Evolutionary conservation across 2,888 invertebrate genomes (phyloP).

Genomic region (Andrena fulva): DNA sequence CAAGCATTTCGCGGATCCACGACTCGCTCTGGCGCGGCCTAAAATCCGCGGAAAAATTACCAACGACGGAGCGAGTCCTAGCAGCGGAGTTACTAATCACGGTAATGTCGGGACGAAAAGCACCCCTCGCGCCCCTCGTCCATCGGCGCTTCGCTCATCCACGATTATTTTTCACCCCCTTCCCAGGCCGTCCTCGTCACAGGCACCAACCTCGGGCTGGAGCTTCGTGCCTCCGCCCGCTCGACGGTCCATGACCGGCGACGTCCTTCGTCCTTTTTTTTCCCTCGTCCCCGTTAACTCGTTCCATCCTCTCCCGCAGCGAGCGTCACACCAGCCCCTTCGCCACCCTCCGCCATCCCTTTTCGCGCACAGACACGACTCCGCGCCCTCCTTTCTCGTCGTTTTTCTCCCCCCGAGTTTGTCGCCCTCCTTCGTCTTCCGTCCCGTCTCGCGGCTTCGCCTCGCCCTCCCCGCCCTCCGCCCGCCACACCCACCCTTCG

Average conservation of each 20-base stretch:
- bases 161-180: slow-evolving; percentile 78
- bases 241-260: slow-evolving; percentile 44
- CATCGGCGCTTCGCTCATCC: slow-evolving; percentile 74
- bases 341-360: slow-evolving; percentile 31
- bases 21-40: slow-evolving; percentile 10
- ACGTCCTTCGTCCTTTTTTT: slow-evolving; percentile 61
- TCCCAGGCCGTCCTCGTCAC: slow-evolving; percentile 39
- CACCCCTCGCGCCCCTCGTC: slow-evolving; percentile 53
- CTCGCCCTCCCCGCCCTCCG: not conserved
- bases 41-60: slow-evolving; percentile 44
- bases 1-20: slow-evolving; percentile 14
- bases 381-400: not conserved
- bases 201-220: slow-evolving; percentile 21
- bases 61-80: slow-evolving; percentile 32
- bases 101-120: slow-evolving; percentile 50
- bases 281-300: slow-evolving; percentile 40
- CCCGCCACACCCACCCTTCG: slow-evolving; percentile 4
- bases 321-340: slow-evolving; percentile 45
- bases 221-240: slow-evolving; percentile 15
- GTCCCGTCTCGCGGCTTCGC: not conserved
- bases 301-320: slow-evolving; percentile 44
- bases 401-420: not conserved
- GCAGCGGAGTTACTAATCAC: slow-evolving; percentile 67
- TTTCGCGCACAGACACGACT: slow-evolving; percentile 52
- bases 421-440: slow-evolving; percentile 5